These are phyloP conservation scores for Equus quagga DNA, from an alignment of 2,113 vertebrate species.

Conservation along the genomic window DNA sequence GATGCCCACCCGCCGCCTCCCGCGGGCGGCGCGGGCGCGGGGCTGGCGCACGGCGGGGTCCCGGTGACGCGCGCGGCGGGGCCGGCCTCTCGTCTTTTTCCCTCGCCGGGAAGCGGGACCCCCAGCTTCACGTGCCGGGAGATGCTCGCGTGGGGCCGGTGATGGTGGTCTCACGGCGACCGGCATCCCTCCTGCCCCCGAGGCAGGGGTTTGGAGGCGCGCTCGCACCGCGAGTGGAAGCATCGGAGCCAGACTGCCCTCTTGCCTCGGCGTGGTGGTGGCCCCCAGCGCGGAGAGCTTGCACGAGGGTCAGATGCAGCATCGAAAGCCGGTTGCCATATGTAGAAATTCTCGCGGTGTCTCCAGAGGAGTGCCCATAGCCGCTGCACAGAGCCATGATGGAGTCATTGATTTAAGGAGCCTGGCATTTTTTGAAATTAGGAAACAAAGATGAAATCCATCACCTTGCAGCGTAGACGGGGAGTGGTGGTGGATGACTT, in stretches of 20 bases:
- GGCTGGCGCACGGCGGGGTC: neutral
- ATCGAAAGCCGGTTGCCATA: neutral
- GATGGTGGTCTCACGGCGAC: neutral
- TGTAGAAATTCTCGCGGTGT: slow-evolving; percentile 57
- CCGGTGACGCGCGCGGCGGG: neutral
- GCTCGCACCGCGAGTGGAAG: neutral
- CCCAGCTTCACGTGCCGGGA: neutral
- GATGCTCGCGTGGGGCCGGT: neutral
- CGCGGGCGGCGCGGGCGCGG: neutral
- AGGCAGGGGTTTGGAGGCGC: neutral
- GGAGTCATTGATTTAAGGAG: neutral
- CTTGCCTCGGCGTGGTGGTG: neutral
- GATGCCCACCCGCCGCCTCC: neutral
- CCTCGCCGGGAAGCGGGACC: neutral
- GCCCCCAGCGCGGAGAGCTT: neutral
- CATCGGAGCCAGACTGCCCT: neutral
- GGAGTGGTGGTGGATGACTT: neutral
- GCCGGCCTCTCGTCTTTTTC: neutral
- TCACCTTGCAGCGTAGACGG: neutral
- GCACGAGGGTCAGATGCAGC: neutral
- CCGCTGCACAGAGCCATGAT: neutral
- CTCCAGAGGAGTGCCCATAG: neutral
- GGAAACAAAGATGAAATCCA: neutral
- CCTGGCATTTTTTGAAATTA: neutral
- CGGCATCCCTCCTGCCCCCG: neutral